Conservation (phyloP, 2,888 invertebrate species). For the Malachius bipustulatus region DNA sequence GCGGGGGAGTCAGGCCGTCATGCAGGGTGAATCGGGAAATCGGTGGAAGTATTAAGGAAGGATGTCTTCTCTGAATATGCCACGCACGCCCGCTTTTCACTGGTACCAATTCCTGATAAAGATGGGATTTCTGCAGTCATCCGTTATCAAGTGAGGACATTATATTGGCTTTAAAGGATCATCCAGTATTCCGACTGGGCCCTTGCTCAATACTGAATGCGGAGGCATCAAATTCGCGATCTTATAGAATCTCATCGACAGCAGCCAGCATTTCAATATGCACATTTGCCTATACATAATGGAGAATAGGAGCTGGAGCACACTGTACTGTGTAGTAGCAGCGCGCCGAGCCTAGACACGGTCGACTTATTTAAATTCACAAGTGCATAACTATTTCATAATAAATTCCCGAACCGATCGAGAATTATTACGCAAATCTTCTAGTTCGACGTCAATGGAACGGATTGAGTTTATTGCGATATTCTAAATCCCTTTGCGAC, state of each 20-base stretch:
- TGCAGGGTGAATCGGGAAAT: no score
- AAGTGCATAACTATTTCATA: no score
- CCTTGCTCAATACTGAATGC: constrained; percentile 18
- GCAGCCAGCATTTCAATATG: constrained; percentile 18
- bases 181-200: constrained; percentile 17
- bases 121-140: constrained; percentile 19
- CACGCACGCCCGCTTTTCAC: constrained; percentile 19
- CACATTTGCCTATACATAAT: constrained; percentile 18
- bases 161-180: constrained; percentile 19
- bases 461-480: no score
- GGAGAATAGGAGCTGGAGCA: no score
- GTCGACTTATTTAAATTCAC: no score
- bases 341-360: no score
- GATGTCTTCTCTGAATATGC: constrained; percentile 16
- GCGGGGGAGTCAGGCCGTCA: constrained; percentile 16
- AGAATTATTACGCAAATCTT: no score
- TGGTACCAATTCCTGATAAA: constrained; percentile 19
- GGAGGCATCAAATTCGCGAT: constrained; percentile 18
- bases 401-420: no score
- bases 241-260: constrained; percentile 18
- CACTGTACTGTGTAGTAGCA: no score
- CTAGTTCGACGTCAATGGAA: no score
- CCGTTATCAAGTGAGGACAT: constrained; percentile 20
- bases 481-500: no score
- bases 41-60: no score